These are phyloP conservation scores for Maniola jurtina DNA, from an alignment of 1,140 invertebrate species.

Conservation along the genomic window DNA sequence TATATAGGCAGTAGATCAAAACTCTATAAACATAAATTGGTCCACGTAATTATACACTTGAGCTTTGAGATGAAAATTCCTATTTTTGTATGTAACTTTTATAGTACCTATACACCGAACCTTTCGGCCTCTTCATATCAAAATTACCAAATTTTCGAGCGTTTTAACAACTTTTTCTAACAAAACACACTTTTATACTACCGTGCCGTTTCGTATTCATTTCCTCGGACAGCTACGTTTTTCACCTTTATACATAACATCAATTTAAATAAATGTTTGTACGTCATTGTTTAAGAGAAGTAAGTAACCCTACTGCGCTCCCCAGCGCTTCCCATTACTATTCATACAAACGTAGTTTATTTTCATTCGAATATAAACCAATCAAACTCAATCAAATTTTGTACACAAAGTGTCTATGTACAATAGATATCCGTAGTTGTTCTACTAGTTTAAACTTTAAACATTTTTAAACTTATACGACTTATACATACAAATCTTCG, in stretches of 20 bases:
- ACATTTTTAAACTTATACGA: no score
- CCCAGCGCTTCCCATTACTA: no score
- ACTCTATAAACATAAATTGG: constrained; percentile 53
- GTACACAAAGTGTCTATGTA: no score
- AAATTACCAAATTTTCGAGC: constrained; percentile 59
- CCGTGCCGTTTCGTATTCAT: background rate
- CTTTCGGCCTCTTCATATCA: constrained; percentile 66
- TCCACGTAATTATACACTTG: constrained; percentile 70
- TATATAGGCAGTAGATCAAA: constrained; percentile 26
- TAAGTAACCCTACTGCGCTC: no score
- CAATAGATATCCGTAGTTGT: no score
- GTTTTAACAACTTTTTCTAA: constrained; percentile 43
- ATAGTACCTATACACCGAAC: constrained; percentile 53
- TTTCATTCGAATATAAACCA: no score
- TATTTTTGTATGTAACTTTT: constrained; percentile 75
- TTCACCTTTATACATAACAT: constrained; percentile 19
- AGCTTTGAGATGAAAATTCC: constrained; percentile 69
- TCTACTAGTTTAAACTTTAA: no score
- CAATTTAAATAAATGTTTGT: constrained; percentile 6
- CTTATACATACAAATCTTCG: no score
- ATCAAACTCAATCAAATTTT: no score
- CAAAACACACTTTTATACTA: constrained; percentile 12
- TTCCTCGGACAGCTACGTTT: constrained; percentile 21
- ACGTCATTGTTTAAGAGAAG: no score
- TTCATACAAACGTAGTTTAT: no score